phyloP scores from a whole-genome alignment of 1,140 invertebrate species.

The Hycleus phaleratus region DNA sequence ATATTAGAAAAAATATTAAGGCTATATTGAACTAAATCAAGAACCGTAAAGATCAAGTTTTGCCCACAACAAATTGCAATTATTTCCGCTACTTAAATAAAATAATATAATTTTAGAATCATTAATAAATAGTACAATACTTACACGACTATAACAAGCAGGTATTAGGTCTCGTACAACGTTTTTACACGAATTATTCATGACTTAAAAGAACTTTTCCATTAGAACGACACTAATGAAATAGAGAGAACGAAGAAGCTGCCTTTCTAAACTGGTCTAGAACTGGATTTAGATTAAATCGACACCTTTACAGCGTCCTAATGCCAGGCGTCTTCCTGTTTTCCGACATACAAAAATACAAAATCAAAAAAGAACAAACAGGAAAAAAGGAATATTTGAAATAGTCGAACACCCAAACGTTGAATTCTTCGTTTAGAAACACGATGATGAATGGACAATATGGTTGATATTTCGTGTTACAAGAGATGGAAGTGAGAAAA shows the following conservation, averaged over 20 bases:
- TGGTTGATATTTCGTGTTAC: constrained; percentile 7
- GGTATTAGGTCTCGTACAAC: constrained; percentile 12
- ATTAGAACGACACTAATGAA: background rate
- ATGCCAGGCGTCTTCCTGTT: constrained; percentile 21
- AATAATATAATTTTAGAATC: too few relatives aligned
- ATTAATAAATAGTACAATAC: background rate
- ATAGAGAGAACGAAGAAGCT: constrained; percentile 1
- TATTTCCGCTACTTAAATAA: too few relatives aligned
- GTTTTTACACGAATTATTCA: constrained; percentile 5
- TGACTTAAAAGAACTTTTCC: constrained; percentile 1
- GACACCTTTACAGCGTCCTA: constrained; percentile 16
- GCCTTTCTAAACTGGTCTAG: background rate
- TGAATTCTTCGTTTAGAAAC: too few relatives aligned
- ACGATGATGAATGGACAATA: constrained; percentile 4
- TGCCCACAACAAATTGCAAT: too few relatives aligned
- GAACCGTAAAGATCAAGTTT: too few relatives aligned
- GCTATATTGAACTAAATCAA: too few relatives aligned
- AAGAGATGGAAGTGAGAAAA: background rate
- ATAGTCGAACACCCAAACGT: too few relatives aligned
- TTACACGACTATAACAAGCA: constrained; percentile 25
- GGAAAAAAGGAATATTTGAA: too few relatives aligned
- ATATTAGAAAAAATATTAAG: too few relatives aligned
- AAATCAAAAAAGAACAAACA: background rate
- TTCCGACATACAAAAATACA: background rate
- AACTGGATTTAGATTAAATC: constrained; percentile 23